Evolutionary conservation across 1,140 invertebrate genomes (phyloP), one percentile per base, ranked within the genome.

Genomic region (Parasteatoda tepidariorum): DNA sequence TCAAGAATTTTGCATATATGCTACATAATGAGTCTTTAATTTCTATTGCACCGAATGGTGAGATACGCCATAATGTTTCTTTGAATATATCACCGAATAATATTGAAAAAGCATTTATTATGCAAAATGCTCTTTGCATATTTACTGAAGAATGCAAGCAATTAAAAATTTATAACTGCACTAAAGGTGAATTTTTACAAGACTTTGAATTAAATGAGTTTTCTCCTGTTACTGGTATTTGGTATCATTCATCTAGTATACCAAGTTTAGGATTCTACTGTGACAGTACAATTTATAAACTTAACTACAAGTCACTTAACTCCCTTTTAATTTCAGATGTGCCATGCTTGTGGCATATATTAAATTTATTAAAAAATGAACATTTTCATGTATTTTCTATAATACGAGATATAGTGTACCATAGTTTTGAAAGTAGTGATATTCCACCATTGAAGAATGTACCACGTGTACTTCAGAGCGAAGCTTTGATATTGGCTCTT

Each of bases 251-350:
- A n/a, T 64, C 81, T n/a, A 48, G 34, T 33, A 73, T 83, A 24
- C 81, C 81, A 9, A 33, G n/a, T 28, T 54, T 83, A 22, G 81
- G 81, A n/a, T 73, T 83, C 30, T 74, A 74, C 67, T 73, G 68
- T 2, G 55, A 54, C 28, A 30, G 13, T 18, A 64, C 55, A 22
- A 66, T 83, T 13, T 83, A 64, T 57, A 83, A 66, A 30, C 9
- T 83, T 11, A 64, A 74, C 9, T 57, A 62, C 7, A 64, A 66
- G 28, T 41, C 67, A 4, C n/a, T 83, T 11, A 73, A 55, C 54
- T 64, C 70, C n/a, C n/a, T 82, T 22, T 34, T 82, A 15, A 30
- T 61, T 0, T 74, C 48, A n/a, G 70, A 83, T 5, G 34, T 41
- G n/a, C 68, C 57, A 11, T 73, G 57, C n/a, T 28, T 28, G n/a